Base-by-base conservation (phyloP, 1,140 invertebrate genomes). In the Atta texana region DNA sequence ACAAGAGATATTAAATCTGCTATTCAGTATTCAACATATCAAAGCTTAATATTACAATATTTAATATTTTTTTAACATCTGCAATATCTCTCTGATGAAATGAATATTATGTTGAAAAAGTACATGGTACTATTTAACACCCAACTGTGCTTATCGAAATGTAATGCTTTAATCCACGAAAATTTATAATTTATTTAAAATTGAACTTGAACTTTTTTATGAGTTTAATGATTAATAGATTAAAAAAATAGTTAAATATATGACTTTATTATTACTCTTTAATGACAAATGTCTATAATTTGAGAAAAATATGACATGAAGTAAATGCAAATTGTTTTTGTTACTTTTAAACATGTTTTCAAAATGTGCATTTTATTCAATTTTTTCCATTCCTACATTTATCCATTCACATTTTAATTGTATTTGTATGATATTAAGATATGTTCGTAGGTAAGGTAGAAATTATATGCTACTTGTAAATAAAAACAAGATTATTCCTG, bases 401-500 rank as follows among this genome's bases (percentile, higher is more conserved):
- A 81, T 39, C 51, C 51, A 81, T 57, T 89, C 57, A 86, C 57
- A 28, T 82, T 84, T 85, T 86, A 89, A 87, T 85, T 90, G 71
- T 88, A 88, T 85, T 91, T 91, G 90, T 92, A 91, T 87, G 85
- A 92, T 92, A 89, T 74, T 71, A 86, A 89, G 75, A 75, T 88
- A 86, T 85, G 82, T 87, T 77, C 63, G 77, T 90, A n/a, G n/a
- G n/a, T n/a, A 90, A 92, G 80, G 57, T 92, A 91, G 85, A 87
- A 53, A 89, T 89, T 89, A 91, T 88, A 91, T 68, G 72, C 86
- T 91, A 92, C 89, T 93, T 93, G 92, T 93, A 93, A 92, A 93
- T 93, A 93, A 92, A 91, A 85, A 92, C 89, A 92, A 89, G 80
- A 90, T 92, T 89, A 92, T 87, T 92, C 89, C 89, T 92, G 92